Base-by-base conservation (phyloP, 30 jellyfish, hydroid and myxozoan species). In the Hydractinia symbiolongicarpus region DNA sequence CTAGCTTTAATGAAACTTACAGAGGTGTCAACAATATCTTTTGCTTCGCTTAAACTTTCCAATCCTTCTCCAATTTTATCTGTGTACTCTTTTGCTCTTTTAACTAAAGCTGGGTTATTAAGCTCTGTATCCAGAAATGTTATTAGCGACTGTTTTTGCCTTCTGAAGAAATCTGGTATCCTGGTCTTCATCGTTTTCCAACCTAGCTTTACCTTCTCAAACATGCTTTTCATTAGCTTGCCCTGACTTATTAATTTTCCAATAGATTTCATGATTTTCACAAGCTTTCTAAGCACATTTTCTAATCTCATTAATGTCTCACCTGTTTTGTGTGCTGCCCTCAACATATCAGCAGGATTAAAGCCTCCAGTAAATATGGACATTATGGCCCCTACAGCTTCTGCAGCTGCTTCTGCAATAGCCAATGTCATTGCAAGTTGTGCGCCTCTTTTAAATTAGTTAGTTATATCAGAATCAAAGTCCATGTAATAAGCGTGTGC, bases 381-480 rank as follows among this genome's bases (percentile, higher is more conserved):
- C 8, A 77, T 16, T 5, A 77, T 55, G 50, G 61, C 54, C 4
- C 60, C 60, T 9, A 77, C 75, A 7, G 77, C 85, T 30, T 77
- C 85, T 52, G 76, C 85, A 49, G 76, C 85, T 60, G 85, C 85
- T 19, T 77, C 85, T 5, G 85, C 85, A n/a, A 77, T 66, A 15
- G 85, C 85, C 79, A 77, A 77, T 44, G 62, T 53, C 73, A 66
- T 77, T 52, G 85, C 85, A 9, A 77, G 55, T 53, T 55, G 9
- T 19, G 60, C 85, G 0, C 85, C 85, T 20, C 40, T 60, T 55
- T 77, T 55, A 55, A 77, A n/a, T n/a, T n/a, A n/a, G n/a, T n/a
- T n/a, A 77, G 52, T 15, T 71, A 50, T 30, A 9, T 77, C 82
- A 5, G 11, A 11, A 55, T 77, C 85, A 60, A 77, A 4, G 5